These are phyloP conservation scores for Drosophila sulfurigaster DNA, from an alignment of 1,140 invertebrate genomes.

Conservation along the genomic window DNA sequence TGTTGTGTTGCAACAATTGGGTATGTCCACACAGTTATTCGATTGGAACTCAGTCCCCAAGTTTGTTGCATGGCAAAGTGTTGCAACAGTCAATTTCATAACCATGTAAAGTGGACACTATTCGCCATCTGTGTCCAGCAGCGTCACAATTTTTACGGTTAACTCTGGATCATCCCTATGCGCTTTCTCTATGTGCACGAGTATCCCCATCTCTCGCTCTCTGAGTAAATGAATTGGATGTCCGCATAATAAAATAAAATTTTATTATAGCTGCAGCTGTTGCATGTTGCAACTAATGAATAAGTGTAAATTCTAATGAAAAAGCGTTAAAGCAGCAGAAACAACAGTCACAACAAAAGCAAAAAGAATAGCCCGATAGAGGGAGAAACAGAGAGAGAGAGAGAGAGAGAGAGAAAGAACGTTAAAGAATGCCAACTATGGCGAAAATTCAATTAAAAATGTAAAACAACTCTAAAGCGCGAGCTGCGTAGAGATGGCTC, in stretches of 20 bases:
- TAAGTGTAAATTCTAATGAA: slow-evolving; percentile 82
- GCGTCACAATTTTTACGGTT: slow-evolving; percentile 23
- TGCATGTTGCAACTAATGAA: slow-evolving; percentile 80
- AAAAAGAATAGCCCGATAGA: slow-evolving; percentile 1
- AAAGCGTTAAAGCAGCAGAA: slow-evolving; percentile 61
- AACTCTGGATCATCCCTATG: neutral
- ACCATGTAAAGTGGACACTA: slow-evolving; percentile 33
- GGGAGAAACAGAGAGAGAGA: neutral
- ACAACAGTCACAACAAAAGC: slow-evolving; percentile 34
- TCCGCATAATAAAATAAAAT: slow-evolving; percentile 73
- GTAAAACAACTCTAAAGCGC: slow-evolving; percentile 80
- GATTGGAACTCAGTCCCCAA: neutral
- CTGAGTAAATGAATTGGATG: slow-evolving; percentile 70
- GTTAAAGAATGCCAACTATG: slow-evolving; percentile 77
- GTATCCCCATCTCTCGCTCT: slow-evolving; percentile 4
- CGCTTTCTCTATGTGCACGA: neutral
- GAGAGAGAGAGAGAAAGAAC: slow-evolving; percentile 16
- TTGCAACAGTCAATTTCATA: slow-evolving; percentile 26
- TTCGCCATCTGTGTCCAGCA: slow-evolving; percentile 20
- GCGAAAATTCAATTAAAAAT: slow-evolving; percentile 83
- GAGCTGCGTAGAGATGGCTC: slow-evolving; percentile 30
- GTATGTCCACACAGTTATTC: neutral
- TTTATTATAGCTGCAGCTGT: slow-evolving; percentile 75
- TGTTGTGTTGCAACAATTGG: neutral
- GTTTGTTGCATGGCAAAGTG: slow-evolving; percentile 18